These are phyloP conservation scores for Ophonus ardosiacus DNA, from an alignment of 2,888 invertebrate genomes.

Conservation along the genomic window DNA sequence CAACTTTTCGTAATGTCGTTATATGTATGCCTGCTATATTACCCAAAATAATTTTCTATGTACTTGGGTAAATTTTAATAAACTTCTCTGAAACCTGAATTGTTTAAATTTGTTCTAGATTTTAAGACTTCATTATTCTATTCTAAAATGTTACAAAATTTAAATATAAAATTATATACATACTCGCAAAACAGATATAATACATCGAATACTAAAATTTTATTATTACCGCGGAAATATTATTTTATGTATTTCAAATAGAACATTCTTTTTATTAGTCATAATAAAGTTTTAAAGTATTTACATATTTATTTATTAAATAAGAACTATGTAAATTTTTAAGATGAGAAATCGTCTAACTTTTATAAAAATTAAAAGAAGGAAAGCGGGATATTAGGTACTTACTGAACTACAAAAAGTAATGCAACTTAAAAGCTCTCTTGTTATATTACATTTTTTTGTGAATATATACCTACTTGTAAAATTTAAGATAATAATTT, in stretches of 20 bases:
- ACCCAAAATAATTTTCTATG: no score
- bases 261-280: background rate
- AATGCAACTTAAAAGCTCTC: background rate
- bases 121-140: no score
- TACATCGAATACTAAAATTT: background rate
- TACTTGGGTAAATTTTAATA: no score
- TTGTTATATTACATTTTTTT: background rate
- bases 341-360: background rate
- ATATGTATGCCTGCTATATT: no score
- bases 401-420: background rate
- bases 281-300: background rate
- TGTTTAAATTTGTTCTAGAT: no score
- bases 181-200: no score
- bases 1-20: no score
- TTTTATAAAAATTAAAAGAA: constrained; percentile 19
- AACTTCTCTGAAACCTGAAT: no score
- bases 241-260: background rate
- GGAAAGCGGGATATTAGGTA: background rate
- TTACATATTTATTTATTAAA: background rate
- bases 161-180: no score
- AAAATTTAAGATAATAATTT: no score
- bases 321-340: background rate
- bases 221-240: background rate
- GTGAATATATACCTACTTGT: no score
- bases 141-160: no score